phyloP scores from a whole-genome alignment of 2,888 invertebrate genomes.

The Ophion ventricosus region DNA sequence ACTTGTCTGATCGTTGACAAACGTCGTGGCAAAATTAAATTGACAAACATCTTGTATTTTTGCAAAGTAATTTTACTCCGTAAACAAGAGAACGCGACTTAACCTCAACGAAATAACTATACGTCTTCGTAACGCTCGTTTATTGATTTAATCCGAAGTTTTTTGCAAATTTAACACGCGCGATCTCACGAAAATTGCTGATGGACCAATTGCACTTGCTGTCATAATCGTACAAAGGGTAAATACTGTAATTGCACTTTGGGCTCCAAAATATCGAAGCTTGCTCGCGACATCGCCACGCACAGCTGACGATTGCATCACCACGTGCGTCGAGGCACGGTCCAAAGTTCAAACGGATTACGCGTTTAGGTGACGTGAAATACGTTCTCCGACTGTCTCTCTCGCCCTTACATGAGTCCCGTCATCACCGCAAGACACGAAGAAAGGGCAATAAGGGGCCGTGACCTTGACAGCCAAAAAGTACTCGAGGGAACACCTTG shows the following conservation, averaged over 20 bases:
- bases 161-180: neutral
- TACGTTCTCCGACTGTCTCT: neutral
- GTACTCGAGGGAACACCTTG: neutral
- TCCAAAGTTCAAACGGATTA: conserved; percentile 56
- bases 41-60: conserved; percentile 67
- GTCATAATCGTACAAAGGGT: conserved; percentile 43
- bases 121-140: neutral
- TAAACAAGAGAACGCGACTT: conserved; percentile 16
- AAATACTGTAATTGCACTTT: conserved; percentile 35
- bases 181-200: neutral
- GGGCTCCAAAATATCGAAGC: conserved; percentile 52
- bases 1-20: conserved; percentile 67
- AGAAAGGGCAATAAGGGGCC: neutral
- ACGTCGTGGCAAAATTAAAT: conserved; percentile 61
- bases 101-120: conserved; percentile 48
- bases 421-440: neutral
- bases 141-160: neutral
- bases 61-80: neutral
- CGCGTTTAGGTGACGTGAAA: neutral
- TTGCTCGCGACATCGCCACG: conserved; percentile 36
- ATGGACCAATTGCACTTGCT: conserved; percentile 17
- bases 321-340: conserved; percentile 46
- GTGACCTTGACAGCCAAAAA: neutral
- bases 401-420: neutral
- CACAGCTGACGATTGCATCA: conserved; percentile 60